A percentile compares a stretch with the other conserved stretches of the same genome.
phyloP scores from a whole-genome alignment of 2,797 vertebrate species.

The Lepilemur ruficaudatus region DNA sequence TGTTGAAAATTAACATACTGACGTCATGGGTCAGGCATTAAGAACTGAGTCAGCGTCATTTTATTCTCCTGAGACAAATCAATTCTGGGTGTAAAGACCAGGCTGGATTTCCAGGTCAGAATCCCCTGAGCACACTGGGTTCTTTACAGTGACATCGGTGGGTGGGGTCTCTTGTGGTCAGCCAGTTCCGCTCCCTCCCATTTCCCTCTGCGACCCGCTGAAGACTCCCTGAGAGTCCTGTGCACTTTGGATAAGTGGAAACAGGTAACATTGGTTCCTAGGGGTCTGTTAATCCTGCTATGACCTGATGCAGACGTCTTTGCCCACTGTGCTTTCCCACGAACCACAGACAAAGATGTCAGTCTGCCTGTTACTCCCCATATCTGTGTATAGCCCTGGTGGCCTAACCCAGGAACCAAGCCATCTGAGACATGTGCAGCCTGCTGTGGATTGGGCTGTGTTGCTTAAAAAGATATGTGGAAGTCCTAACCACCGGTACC shows the following conservation, averaged over 20 bases:
- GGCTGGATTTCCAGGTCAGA: not conserved
- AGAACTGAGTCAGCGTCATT: not conserved
- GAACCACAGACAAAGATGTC: not conserved
- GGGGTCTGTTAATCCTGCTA: too few species aligned
- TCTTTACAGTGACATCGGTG: not conserved
- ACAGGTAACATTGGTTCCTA: not conserved
- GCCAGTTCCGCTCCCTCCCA: accelerated
- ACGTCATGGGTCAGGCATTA: not conserved
- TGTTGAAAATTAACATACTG: not conserved
- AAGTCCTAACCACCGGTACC: not conserved
- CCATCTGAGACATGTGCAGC: accelerated
- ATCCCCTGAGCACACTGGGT: too few species aligned
- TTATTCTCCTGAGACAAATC: not conserved
- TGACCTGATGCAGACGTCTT: not conserved
- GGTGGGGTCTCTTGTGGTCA: too few species aligned
- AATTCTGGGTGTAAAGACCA: not conserved
- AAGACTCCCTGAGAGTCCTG: too few species aligned
- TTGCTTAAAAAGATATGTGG: not conserved
- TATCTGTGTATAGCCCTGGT: not conserved
- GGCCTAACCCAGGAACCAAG: too few species aligned
- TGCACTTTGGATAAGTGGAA: not conserved
- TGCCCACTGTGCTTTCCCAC: not conserved
- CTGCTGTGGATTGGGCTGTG: too few species aligned
- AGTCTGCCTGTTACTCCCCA: accelerated
- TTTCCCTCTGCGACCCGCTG: not conserved